Evolutionary conservation across 1,140 invertebrate species (phyloP).

Genomic region (Atopsyche davidsoni): DNA sequence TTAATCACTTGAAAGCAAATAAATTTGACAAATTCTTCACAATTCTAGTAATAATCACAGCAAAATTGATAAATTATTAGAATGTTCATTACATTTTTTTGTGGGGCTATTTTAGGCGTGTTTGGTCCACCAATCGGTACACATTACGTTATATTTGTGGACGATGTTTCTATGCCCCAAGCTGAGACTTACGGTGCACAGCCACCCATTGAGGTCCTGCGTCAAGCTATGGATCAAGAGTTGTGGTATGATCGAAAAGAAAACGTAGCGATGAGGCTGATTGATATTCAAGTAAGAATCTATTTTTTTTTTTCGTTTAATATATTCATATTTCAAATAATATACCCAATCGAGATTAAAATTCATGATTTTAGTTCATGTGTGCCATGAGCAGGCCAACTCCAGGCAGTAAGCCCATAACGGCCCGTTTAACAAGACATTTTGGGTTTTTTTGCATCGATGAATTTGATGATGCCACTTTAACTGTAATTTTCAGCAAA

Average conservation of each 20-base stretch:
- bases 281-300: constrained; percentile 71
- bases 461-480: constrained; percentile 80
- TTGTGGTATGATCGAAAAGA: constrained; percentile 93
- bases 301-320: constrained; percentile 1
- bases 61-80: no score
- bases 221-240: constrained; percentile 85
- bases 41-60: no score
- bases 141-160: constrained; percentile 85
- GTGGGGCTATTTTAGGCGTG: constrained; percentile 61
- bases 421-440: constrained; percentile 82
- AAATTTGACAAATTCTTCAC: no score
- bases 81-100: no score
- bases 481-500: constrained; percentile 82
- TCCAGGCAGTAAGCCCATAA: constrained; percentile 77
- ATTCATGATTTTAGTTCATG: constrained; percentile 60
- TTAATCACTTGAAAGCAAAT: no score
- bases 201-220: constrained; percentile 83
- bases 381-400: constrained; percentile 83
- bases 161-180: constrained; percentile 90
- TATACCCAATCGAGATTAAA: neutral
- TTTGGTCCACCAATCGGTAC: constrained; percentile 88
- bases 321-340: no score
- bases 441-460: constrained; percentile 87
- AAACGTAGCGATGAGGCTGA: constrained; percentile 72
- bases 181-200: constrained; percentile 85